Conservation (phyloP, 23 tunicate species). For the Aplidium turbinatum region DNA sequence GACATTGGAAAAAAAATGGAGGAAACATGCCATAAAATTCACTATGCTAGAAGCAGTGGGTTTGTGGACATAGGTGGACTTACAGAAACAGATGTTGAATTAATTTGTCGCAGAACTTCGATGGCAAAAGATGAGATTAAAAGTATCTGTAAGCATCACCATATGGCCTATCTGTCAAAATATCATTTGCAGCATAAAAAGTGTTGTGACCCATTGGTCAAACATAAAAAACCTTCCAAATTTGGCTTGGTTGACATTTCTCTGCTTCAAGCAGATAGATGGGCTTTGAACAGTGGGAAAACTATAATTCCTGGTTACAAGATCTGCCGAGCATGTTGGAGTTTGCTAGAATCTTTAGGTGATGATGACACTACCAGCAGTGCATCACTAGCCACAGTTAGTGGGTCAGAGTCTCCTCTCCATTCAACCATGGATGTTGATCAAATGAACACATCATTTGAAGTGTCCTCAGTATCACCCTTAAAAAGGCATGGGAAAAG, state of each 20-base stretch:
- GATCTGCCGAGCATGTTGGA: conserved; percentile 43
- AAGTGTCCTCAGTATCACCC: conserved; percentile 26
- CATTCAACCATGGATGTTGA: conserved; percentile 31
- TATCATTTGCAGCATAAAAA: background rate
- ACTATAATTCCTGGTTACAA: conserved; percentile 16
- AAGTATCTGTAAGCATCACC: background rate
- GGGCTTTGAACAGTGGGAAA: conserved; percentile 24
- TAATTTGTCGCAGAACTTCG: background rate
- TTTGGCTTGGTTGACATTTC: conserved; percentile 25
- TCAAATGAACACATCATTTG: conserved; percentile 26
- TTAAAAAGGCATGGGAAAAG: conserved; percentile 25
- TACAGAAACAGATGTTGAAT: background rate
- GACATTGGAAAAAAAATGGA: background rate
- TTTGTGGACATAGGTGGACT: too few species aligned
- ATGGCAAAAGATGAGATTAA: conserved; percentile 3
- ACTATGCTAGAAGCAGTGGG: background rate
- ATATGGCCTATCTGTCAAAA: background rate
- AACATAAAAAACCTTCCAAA: conserved; percentile 17
- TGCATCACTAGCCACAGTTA: conserved; percentile 29
- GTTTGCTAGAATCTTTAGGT: conserved; percentile 18
- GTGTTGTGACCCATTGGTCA: conserved; percentile 3
- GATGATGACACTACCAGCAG: conserved; percentile 24
- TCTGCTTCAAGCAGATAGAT: conserved; percentile 19
- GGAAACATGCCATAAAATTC: background rate
- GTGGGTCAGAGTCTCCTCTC: conserved; percentile 14